Percentiles rank a stretch among this genome's conserved stretches.
phyloP scores from a whole-genome alignment of 2,797 vertebrate species.

The Tapera naevia region DNA sequence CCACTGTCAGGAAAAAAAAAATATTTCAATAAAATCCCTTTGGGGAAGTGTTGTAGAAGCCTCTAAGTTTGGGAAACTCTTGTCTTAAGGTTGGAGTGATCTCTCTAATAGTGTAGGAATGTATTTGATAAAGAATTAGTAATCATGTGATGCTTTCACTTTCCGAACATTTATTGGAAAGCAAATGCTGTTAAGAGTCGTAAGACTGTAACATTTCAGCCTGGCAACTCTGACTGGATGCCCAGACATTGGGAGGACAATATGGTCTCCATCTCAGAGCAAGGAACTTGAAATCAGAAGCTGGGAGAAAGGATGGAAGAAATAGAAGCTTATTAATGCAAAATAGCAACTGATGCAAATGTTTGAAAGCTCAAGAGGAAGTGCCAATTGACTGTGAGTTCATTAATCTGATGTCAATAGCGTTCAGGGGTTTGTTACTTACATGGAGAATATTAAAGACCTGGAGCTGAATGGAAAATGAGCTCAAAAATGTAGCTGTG shows the following conservation, averaged over 20 bases:
- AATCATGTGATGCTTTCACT: neutral
- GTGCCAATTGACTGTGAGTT: neutral
- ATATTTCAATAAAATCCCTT: neutral
- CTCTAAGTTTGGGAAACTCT: neutral
- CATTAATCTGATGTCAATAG: neutral
- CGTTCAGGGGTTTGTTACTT: neutral
- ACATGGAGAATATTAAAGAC: neutral
- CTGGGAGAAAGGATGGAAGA: neutral
- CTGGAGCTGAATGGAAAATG: neutral
- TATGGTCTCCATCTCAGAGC: neutral
- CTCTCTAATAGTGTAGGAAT: neutral
- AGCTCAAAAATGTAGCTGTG: neutral
- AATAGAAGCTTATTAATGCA: neutral
- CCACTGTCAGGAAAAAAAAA: neutral
- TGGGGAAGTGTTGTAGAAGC: neutral
- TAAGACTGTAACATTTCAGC: neutral
- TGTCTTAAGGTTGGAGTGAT: neutral
- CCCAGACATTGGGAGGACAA: neutral
- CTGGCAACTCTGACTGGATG: neutral
- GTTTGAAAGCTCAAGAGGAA: neutral
- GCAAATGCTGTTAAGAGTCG: neutral
- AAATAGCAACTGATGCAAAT: neutral
- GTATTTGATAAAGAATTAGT: neutral
- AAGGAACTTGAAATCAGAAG: neutral
- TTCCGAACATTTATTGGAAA: neutral